phyloP scores from a whole-genome alignment of 2,113 vertebrate species.

The Atrichornis clamosus region DNA sequence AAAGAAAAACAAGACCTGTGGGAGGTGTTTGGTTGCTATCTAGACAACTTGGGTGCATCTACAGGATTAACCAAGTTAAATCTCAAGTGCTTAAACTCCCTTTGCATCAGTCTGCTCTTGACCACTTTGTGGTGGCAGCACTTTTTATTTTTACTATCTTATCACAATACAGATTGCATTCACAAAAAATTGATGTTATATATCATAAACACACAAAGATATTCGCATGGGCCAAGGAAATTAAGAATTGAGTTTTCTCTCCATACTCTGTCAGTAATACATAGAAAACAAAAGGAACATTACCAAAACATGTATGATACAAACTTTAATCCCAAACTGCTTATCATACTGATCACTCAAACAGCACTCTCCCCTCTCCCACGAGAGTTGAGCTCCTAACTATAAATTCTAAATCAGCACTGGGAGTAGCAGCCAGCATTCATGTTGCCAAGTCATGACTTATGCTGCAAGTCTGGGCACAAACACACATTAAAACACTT shows the following conservation, averaged over 20 bases:
- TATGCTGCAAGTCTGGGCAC: not conserved
- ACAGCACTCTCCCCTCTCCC: not conserved
- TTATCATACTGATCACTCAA: not conserved
- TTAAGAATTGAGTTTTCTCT: not conserved
- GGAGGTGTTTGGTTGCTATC: not conserved
- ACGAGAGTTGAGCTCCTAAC: not conserved
- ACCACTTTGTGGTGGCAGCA: not conserved
- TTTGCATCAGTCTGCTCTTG: not conserved
- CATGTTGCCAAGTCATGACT: not conserved
- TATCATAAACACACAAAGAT: not conserved
- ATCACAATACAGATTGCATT: not conserved
- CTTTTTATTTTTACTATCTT: not conserved
- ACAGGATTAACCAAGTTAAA: not conserved
- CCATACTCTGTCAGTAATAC: not conserved
- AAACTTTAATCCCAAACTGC: not conserved
- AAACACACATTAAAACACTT: not conserved
- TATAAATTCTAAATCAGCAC: not conserved
- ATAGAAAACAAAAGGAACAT: not conserved
- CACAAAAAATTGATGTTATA: not conserved
- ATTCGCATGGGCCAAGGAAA: not conserved
- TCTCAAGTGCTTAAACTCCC: not conserved
- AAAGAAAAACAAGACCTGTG: not conserved
- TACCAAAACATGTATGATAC: not conserved
- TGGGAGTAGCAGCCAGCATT: not conserved
- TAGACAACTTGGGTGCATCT: not conserved